Evolutionary conservation across 2,888 invertebrate genomes (phyloP), one percentile per base, ranked within the genome.

Genomic region (Drosophila paucipuncta): DNA sequence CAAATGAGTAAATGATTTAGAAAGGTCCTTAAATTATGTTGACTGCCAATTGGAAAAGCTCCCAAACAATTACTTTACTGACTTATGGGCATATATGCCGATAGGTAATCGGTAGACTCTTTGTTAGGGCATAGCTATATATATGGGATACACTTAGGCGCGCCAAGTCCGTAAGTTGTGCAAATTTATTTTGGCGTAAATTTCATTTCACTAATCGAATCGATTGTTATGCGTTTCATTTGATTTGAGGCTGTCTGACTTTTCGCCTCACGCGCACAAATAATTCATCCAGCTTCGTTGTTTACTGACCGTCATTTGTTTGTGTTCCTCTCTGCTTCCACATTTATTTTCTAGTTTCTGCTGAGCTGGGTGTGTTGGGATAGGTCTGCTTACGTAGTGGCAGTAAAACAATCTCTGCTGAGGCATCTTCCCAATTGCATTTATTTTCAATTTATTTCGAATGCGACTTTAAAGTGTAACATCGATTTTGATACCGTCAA

Each of bases 141-240:
- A 62, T 73, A 65, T 76, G 39, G 72, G 73, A 65, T 71, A 84
- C 80, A 82, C 73, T 85, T 82, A 76, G 78, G 85, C 80, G 85
- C 78, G 80, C 77, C 77, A 89, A 82, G 75, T 81, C 74, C 60
- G 85, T 81, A 87, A 89, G 88, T 87, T 78, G 80, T 67, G 79
- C 76, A 89, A 89, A 89, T 87, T 85, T 87, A 89, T 87, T 89
- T 89, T 87, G 90, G 81, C 90, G 85, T 89, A 85, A 87, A 87
- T 89, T 89, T 87, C 88, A 87, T 89, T 87, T 85, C 74, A 87
- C 90, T 87, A 89, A 87, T 87, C 86, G 88, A 87, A 87, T 87
- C 90, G 86, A 89, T 87, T 87, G 90, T 82, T 82, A 89, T 85
- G 89, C 85, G 85, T 87, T 85, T 79, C 79, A 85, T 85, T 89